phyloP scores from a whole-genome alignment of 2,113 vertebrate species.

The Phaethon lepturus region DNA sequence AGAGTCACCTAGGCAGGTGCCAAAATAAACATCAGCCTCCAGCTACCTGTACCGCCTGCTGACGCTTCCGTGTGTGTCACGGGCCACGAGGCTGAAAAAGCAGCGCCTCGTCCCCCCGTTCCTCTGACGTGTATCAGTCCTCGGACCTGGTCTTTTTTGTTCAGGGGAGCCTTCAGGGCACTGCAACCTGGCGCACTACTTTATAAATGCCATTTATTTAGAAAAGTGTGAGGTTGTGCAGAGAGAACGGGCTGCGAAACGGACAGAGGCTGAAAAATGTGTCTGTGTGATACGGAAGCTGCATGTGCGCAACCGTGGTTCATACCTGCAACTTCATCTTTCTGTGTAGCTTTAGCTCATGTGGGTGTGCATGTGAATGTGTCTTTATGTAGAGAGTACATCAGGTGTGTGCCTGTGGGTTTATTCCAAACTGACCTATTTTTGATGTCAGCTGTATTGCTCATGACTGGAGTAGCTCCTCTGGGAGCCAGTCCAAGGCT shows the following conservation, averaged over 20 bases:
- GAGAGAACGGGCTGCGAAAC: background rate
- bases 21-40: conserved; percentile 45
- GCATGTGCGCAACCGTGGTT: accelerated
- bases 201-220: background rate
- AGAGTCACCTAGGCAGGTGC: conserved; percentile 57
- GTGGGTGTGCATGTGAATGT: background rate
- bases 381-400: background rate
- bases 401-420: background rate
- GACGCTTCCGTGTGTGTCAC: background rate
- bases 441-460: background rate
- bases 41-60: conserved; percentile 13
- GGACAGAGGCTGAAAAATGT: background rate
- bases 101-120: accelerated
- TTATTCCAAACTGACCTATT: background rate
- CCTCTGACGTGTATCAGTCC: background rate
- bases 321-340: background rate
- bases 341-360: background rate
- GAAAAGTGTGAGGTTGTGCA: background rate
- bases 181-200: background rate
- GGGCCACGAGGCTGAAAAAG: background rate
- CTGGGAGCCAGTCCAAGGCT: background rate
- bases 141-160: background rate
- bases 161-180: background rate
- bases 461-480: background rate
- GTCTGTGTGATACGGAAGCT: background rate